Conservation (phyloP, 2,113 vertebrate species). For the Upupa epops region DNA sequence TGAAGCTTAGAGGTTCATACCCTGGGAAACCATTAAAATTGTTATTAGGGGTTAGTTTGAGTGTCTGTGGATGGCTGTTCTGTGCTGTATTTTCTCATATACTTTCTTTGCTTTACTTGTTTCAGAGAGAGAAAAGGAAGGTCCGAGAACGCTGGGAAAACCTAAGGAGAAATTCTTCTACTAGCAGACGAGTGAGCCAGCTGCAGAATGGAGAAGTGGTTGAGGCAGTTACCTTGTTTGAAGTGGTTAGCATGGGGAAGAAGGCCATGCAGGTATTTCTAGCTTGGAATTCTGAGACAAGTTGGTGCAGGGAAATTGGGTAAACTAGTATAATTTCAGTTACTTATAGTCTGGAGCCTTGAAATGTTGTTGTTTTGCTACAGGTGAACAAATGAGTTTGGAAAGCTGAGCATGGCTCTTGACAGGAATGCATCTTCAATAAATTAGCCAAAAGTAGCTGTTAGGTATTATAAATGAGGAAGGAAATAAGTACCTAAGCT, state of each 20-base stretch:
- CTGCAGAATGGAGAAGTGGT: slow-evolving; percentile 70
- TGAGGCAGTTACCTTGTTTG: slow-evolving; percentile 88
- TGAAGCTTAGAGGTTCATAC: background rate
- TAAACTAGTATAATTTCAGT: background rate
- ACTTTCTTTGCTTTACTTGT: background rate
- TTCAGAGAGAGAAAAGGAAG: slow-evolving; percentile 76
- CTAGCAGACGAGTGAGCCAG: slow-evolving; percentile 49
- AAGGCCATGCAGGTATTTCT: slow-evolving; percentile 84
- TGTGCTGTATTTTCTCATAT: background rate
- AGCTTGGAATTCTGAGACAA: background rate
- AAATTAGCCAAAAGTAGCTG: background rate
- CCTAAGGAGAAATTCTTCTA: slow-evolving; percentile 63
- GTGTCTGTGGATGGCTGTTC: background rate
- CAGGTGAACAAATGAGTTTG: background rate
- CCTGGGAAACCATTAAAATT: background rate
- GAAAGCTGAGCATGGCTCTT: background rate
- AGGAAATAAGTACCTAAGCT: background rate
- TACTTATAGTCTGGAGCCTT: background rate
- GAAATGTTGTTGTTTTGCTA: background rate
- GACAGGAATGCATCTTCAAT: background rate
- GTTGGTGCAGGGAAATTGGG: background rate
- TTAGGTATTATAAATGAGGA: background rate
- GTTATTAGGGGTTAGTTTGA: background rate
- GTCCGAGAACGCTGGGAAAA: slow-evolving; percentile 78
- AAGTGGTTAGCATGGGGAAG: slow-evolving; percentile 88